Base-by-base conservation (phyloP, 1,140 invertebrate genomes). In the Onthophagus taurus region DNA sequence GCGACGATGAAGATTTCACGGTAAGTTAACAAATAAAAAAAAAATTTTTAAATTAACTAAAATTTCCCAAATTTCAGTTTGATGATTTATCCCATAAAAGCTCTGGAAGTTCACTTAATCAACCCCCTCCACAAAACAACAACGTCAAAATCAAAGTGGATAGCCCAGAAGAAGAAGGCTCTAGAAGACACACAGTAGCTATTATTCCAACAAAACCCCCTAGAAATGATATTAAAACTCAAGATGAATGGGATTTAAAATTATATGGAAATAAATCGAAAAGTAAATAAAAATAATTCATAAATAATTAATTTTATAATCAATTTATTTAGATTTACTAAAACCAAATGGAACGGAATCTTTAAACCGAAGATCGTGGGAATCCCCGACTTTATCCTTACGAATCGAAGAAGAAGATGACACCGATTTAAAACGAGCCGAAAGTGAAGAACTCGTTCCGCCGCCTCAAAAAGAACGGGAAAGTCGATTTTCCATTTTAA, bases 51-150 rank as follows among this genome's bases (percentile, higher is more conserved):
- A 9, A 35, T 29, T 45, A 46, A n/a, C n/a, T n/a, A n/a, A n/a
- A 34, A 33, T 26, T 38, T 21, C 11, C 51, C 44, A 42, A 33
- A 38, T 68, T 66, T 23, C 48, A 78, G 64, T 85, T 90, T 65
- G 87, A 89, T 64, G 85, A 89, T 63, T 65, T 90, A 24, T 89
- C 85, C 7, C 85, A 89, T 57, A 89, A 89, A 65, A 89, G 86
- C 61, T 89, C 85, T 9, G 82, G 78, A 3, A 88, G 85, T 59
- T 89, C 85, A 9, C 61, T 90, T 2, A 85, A 85, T 62, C 71
- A 71, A 53, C 20, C 47, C 4, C 33, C 44, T n/a, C 45, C 20
- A 66, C 67, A 42, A 2, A 20, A 26, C 16, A 31, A 12, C 30
- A 68, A 68, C 16, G 68, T 71, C 20, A 18, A 18, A 16, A 29